Percentiles rank a stretch among this genome's conserved stretches.
Evolutionary conservation across 1,140 invertebrate species (phyloP).

Genomic region (Neodiprion fabricii): DNA sequence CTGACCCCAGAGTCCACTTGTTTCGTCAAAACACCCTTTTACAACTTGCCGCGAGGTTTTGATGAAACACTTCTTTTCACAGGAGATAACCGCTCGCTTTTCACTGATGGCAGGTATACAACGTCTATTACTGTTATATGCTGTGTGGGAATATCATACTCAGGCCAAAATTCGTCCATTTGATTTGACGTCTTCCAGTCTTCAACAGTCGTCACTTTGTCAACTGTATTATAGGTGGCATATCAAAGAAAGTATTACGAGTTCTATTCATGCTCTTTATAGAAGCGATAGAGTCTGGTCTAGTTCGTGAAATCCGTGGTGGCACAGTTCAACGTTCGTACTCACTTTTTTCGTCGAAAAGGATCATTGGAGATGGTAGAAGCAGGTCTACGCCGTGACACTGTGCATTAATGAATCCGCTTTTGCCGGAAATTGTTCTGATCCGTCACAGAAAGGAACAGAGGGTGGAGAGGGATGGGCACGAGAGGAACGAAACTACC

Average conservation of each 20-base stretch:
- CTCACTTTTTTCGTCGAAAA: neutral
- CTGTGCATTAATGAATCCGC: conserved; percentile 48
- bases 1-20: conserved; percentile 1
- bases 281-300: conserved; percentile 38
- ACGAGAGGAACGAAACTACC: neutral
- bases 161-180: too few relatives aligned
- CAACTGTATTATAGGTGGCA: too few relatives aligned
- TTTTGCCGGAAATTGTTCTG: conserved; percentile 46
- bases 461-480: neutral
- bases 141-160: too few relatives aligned
- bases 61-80: neutral
- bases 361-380: neutral
- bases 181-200: too few relatives aligned
- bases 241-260: conserved; percentile 34
- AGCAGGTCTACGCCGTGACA: conserved; percentile 32
- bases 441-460: conserved; percentile 33
- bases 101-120: too few relatives aligned
- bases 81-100: neutral
- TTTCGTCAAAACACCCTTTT: neutral
- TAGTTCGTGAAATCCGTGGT: conserved; percentile 27
- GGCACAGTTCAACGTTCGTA: neutral
- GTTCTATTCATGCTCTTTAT: conserved; percentile 46
- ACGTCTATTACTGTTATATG: too few relatives aligned
- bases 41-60: neutral
- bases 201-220: too few relatives aligned